These are phyloP conservation scores for Drosophila eohydei DNA, from an alignment of 2,888 invertebrate genomes.

Conservation along the genomic window DNA sequence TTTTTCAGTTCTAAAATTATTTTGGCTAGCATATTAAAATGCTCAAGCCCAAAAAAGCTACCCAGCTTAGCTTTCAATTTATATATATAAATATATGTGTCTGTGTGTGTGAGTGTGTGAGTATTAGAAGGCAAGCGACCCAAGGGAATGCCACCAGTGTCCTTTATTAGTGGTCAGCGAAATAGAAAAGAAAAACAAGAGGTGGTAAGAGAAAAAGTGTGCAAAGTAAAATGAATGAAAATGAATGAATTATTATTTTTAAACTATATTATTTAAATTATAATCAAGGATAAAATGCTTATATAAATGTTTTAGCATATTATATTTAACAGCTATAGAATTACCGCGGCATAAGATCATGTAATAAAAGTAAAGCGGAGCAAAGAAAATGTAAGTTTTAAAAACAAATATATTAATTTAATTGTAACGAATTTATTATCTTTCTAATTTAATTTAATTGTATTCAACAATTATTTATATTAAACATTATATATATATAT, in stretches of 20 bases:
- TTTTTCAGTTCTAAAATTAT: constrained; percentile 39
- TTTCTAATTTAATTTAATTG: not conserved
- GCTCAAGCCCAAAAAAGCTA: not conserved
- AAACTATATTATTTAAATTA: not conserved
- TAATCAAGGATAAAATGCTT: not conserved
- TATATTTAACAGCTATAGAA: not conserved
- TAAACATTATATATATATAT: no score
- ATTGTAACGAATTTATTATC: not conserved
- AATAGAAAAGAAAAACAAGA: not conserved
- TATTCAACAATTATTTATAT: no score
- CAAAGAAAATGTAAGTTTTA: not conserved
- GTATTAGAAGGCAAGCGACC: constrained; percentile 34
- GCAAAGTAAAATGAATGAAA: not conserved
- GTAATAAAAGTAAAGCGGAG: not conserved
- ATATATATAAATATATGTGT: not conserved
- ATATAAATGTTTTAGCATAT: not conserved
- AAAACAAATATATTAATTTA: not conserved
- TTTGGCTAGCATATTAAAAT: constrained; percentile 17
- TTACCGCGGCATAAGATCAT: not conserved
- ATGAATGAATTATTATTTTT: not conserved
- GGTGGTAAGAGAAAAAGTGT: not conserved
- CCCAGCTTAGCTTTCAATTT: no score
- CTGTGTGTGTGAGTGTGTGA: constrained; percentile 8
- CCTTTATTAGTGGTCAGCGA: not conserved
- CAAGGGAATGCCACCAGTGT: constrained; percentile 39